Base-by-base conservation (phyloP, 2,113 vertebrate genomes). In the Nothocercus nigrocapillus region DNA sequence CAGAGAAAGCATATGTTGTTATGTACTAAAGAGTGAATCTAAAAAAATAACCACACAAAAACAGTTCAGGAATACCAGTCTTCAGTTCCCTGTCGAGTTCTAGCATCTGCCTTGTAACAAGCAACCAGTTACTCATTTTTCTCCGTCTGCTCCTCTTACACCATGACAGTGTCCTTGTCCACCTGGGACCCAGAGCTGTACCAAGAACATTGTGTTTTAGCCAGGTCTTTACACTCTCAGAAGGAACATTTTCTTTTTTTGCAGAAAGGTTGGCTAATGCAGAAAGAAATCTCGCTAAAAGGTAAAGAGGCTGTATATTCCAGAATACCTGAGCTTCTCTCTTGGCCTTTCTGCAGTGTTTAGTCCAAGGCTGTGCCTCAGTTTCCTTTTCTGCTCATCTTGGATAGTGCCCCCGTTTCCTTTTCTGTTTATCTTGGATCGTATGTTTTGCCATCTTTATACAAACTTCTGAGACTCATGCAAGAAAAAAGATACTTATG, bases 1-100 rank as follows among this genome's bases (percentile, higher is more conserved):
- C 19, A 88, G 76, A 70, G 77, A 90, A 96, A 92, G 22, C 81
- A 66, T 88, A 82, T 92, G 95, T 59, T 91, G 73, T 90, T 96
- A 82, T 62, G 53, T 36, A 96, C 58, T 44, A 24, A 79, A 51
- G 32, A 84, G 56, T 10, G 36, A 88, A 74, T 44, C 51, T 63
- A 28, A 81, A 92, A 92, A 88, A 91, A 82, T n/a, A 84, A 40
- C 4, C 34, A 14, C 9, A 30, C 32, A 76, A 34, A 83, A 47
- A 5, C 34, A 47, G 34, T 83, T 81, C 56, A 75, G 76, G 79
- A 96, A 84, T 61, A 61, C 38, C 27, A 54, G 51, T 15, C 32
- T 91, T 56, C 53, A 64, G 30, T 76, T 91, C 21, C 1, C 30
- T 25, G 38, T 47, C 47, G 47, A 64, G 80, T 56, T 92, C 58